phyloP scores from a whole-genome alignment of 2,797 vertebrate genomes.

The Sebastes matsubarae region DNA sequence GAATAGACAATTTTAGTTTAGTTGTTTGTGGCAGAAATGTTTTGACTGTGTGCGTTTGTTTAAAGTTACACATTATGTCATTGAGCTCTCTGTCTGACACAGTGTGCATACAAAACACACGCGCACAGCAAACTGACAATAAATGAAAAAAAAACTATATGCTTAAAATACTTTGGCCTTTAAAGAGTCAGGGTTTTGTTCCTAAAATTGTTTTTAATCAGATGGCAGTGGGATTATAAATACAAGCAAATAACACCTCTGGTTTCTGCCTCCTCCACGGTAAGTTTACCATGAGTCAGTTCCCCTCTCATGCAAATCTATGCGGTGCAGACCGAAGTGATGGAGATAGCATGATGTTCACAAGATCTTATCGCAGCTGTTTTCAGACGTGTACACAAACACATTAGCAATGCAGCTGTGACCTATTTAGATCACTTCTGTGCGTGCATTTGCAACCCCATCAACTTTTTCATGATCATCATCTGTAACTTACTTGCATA shows the following conservation, averaged over 20 bases:
- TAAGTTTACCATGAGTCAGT: background rate
- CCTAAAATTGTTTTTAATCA: no score
- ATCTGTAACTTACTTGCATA: background rate
- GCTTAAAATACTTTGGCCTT: background rate
- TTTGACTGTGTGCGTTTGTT: no score
- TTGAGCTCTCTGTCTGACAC: background rate
- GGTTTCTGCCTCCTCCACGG: background rate
- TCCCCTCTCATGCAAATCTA: background rate
- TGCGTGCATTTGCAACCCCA: background rate
- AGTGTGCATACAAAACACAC: background rate
- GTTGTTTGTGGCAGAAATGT: no score
- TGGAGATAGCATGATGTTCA: background rate
- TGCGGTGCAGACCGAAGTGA: background rate
- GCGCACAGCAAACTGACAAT: background rate
- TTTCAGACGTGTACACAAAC: background rate
- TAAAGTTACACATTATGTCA: no score
- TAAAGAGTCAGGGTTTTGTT: background rate
- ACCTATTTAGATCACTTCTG: conserved; percentile 14
- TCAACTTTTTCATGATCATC: background rate
- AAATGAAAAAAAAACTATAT: background rate
- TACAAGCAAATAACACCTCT: background rate
- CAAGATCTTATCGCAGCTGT: conserved; percentile 46
- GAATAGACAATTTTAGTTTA: no score
- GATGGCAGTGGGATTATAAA: background rate
- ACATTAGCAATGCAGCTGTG: background rate